Percentiles rank a stretch among this genome's conserved stretches.
These are phyloP conservation scores for Poecilus cupreus DNA, from an alignment of 2,888 invertebrate species.

Conservation along the genomic window DNA sequence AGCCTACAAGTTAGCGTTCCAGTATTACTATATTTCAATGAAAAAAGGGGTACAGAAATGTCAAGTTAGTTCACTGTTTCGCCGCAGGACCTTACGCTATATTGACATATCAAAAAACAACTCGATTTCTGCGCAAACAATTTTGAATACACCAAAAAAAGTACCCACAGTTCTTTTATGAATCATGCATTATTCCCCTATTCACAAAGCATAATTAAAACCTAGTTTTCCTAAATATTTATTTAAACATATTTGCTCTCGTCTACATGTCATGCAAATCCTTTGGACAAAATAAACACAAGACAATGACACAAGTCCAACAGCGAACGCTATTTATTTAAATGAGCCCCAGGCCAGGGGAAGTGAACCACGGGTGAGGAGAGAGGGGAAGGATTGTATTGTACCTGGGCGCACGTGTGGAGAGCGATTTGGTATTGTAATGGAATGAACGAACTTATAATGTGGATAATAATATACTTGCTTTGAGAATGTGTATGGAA, in stretches of 20 bases:
- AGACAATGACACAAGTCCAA: background rate
- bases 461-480: background rate
- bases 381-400: background rate
- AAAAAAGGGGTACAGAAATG: no score
- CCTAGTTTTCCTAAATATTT: background rate
- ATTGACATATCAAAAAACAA: no score
- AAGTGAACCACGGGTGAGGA: background rate
- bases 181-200: background rate
- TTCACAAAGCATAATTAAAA: background rate
- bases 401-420: conserved; percentile 25
- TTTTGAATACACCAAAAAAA: no score
- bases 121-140: no score
- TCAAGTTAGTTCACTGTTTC: no score
- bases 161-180: no score
- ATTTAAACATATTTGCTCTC: background rate
- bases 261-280: background rate
- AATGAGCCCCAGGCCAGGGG: background rate
- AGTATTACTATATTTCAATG: no score
- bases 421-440: conserved; percentile 24
- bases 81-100: no score
- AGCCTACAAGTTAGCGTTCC: no score
- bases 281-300: background rate
- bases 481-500: background rate
- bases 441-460: background rate
- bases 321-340: background rate